Conservation (phyloP, 1,140 invertebrate genomes). For the Drosophila rufa region DNA sequence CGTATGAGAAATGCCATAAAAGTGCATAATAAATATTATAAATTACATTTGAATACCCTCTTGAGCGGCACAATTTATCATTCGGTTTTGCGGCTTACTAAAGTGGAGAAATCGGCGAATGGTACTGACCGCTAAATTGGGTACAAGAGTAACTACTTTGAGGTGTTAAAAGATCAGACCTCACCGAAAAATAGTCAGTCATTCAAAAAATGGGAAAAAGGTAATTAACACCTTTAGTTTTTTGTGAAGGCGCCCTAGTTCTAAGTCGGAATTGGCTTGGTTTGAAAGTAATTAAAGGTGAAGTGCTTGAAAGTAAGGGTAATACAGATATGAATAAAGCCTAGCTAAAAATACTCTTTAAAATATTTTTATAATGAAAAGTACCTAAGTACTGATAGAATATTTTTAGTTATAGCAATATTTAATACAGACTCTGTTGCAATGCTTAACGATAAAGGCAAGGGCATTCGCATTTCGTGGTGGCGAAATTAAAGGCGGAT, state of each 20-base stretch:
- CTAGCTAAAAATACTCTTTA: background rate
- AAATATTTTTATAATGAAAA: background rate
- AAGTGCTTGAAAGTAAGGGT: background rate
- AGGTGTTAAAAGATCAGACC: conserved; percentile 9
- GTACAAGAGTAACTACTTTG: conserved; percentile 12
- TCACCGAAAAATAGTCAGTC: conserved; percentile 18
- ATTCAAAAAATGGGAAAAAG: conserved; percentile 16
- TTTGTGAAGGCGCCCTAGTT: conserved; percentile 12
- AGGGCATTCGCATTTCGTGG: conserved; percentile 27
- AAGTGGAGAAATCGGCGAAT: conserved; percentile 40
- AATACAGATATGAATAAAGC: too few species aligned
- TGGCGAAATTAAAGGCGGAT: background rate
- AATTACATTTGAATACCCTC: conserved; percentile 58
- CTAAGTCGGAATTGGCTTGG: background rate
- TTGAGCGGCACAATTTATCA: conserved; percentile 47
- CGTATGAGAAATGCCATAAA: conserved; percentile 50
- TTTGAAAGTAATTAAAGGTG: conserved; percentile 19
- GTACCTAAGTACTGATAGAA: background rate
- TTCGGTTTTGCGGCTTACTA: conserved; percentile 29
- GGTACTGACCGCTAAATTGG: conserved; percentile 22
- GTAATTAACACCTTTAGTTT: conserved; percentile 32
- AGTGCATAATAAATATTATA: conserved; percentile 58
- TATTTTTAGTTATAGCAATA: background rate
- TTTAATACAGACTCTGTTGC: background rate
- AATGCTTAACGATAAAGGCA: background rate